These are phyloP conservation scores for Nettapus auritus DNA, from an alignment of 2,113 vertebrate species.

Conservation along the genomic window DNA sequence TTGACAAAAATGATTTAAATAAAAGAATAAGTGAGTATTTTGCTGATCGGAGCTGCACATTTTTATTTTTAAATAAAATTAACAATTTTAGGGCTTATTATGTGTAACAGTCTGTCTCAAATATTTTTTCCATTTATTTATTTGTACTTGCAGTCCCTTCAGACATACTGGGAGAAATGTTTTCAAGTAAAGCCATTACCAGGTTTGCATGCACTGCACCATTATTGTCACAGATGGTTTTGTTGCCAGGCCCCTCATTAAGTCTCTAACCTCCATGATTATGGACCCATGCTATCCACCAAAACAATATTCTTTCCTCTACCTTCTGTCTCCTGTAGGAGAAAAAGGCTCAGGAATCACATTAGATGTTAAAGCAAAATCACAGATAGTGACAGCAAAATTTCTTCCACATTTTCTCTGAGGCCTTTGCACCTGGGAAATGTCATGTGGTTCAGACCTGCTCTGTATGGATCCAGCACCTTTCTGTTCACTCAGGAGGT, in stretches of 20 bases:
- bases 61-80: neutral
- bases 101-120: neutral
- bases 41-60: neutral
- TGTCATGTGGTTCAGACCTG: neutral
- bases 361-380: neutral
- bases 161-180: neutral
- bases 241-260: neutral
- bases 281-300: neutral
- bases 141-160: neutral
- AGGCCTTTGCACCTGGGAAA: neutral
- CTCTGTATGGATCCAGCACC: neutral
- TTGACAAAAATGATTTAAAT: neutral
- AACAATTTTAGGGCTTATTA: neutral
- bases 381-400: neutral
- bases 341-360: neutral
- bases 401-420: neutral
- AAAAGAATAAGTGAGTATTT: neutral
- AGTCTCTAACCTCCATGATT: neutral
- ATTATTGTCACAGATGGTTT: neutral
- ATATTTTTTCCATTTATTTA: neutral
- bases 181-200: neutral
- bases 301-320: neutral
- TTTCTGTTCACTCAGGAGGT: neutral
- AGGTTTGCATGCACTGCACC: neutral
- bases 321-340: neutral